Base-by-base conservation (phyloP, 2,113 vertebrate species). In the Anoura caudifer region DNA sequence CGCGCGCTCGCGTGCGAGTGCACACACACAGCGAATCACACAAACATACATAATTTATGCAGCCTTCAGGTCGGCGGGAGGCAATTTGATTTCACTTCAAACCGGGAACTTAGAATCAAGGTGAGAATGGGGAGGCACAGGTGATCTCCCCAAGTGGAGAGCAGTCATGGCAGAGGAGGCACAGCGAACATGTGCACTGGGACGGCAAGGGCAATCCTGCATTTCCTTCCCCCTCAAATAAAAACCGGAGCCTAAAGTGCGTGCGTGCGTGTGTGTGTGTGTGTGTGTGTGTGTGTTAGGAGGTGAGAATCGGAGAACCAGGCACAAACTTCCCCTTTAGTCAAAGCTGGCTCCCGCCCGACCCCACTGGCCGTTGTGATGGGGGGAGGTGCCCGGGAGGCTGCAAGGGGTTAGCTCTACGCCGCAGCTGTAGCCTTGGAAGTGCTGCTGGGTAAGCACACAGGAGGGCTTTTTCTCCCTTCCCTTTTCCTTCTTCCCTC, bases 41-140 rank as follows among this genome's bases (percentile, higher is more conserved):
- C 91, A 93, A 69, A 94, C 93, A 96, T 85, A 61, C 93, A 96
- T 97, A 91, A 96, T 97, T 97, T 94, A 96, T 85, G 52, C 85
- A 84, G 79, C 89, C 94, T 91, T 79, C 91, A 95, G 86, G 83
- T 94, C 94, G 79, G 81, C 85, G 72, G 81, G 96, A 96, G 76
- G 94, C 93, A 94, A 97, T 96, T 96, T 93, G 96, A 97, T 97
- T 96, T 96, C 69, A 17, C 84, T 92, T 96, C 91, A 91, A 93
- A 94, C 93, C 87, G 86, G 45, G 88, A 91, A 94, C 43, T 97
- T 95, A 91, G 88, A 97, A 96, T 95, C 86, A 96, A 96, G 69
- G 91, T 59, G 61, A 47, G 50, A 17, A 54, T 41, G 47, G 41
- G 50, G 72, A 96, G 75, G 52, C 90, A 73, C 43, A 41, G 50